Conservation (phyloP, 2,113 vertebrate genomes). For the Aldabrachelys gigantea region DNA sequence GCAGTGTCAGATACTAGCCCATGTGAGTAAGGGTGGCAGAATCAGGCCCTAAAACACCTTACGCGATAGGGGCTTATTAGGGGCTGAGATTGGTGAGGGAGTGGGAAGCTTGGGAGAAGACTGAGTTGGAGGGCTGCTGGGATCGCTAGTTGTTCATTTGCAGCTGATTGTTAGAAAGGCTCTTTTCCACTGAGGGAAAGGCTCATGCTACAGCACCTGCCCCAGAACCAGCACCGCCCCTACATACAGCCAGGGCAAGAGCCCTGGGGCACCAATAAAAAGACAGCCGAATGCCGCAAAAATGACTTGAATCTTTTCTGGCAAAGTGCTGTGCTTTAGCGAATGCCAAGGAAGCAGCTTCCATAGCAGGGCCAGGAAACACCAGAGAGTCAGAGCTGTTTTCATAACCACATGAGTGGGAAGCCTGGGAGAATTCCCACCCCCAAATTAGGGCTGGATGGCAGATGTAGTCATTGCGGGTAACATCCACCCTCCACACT, state of each 20-base stretch:
- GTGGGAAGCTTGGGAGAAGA: background rate
- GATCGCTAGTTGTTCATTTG: background rate
- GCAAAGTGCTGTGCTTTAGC: background rate
- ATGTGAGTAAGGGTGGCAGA: background rate
- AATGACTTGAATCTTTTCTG: background rate
- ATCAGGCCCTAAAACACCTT: background rate
- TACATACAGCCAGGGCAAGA: background rate
- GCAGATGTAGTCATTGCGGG: background rate
- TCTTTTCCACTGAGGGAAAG: background rate
- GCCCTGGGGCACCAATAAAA: background rate
- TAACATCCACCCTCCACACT: background rate
- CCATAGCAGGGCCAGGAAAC: background rate
- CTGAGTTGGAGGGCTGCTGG: background rate
- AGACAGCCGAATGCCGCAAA: background rate
- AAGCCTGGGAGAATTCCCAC: background rate
- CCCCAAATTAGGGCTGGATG: background rate
- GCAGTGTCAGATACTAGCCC: background rate
- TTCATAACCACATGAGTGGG: background rate
- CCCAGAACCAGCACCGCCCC: background rate
- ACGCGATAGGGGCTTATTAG: background rate
- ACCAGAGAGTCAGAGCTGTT: background rate
- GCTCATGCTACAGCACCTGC: background rate
- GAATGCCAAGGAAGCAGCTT: background rate
- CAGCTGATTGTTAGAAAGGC: background rate
- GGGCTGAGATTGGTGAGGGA: background rate